Conservation (phyloP, 1,140 invertebrate species). For the Glossosoma conforme region DNA sequence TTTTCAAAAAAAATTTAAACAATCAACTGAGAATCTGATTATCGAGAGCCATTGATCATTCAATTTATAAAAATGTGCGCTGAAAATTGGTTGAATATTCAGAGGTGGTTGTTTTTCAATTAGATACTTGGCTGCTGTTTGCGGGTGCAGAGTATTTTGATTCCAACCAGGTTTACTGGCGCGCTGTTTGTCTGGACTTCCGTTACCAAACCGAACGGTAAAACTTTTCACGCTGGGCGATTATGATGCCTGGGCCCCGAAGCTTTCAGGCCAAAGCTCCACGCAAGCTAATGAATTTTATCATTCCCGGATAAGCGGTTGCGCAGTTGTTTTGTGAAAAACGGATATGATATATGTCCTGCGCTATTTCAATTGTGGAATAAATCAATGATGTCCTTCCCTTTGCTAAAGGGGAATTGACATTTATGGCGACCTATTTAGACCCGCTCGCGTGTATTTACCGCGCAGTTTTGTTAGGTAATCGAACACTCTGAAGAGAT, state of each 20-base stretch:
- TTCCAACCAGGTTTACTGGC: no score
- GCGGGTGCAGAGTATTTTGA: no score
- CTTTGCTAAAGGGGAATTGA: neutral
- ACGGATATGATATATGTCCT: conserved; percentile 12
- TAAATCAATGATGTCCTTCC: conserved; percentile 15
- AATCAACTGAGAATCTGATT: no score
- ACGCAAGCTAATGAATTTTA: neutral
- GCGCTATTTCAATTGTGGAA: conserved; percentile 11
- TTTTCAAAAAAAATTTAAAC: no score
- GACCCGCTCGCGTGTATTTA: neutral
- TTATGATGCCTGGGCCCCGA: neutral
- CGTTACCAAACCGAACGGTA: neutral
- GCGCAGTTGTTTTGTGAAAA: conserved; percentile 10
- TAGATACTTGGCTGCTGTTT: no score
- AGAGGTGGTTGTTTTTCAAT: no score
- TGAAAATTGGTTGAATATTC: no score
- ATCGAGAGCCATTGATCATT: no score
- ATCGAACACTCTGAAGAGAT: no score
- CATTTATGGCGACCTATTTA: neutral
- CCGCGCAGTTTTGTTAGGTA: no score
- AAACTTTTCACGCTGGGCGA: neutral
- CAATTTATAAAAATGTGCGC: no score
- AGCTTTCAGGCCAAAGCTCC: neutral
- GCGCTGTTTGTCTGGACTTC: conserved; percentile 4
- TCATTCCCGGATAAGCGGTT: conserved; percentile 1